Evolutionary conservation across 2,113 vertebrate species (phyloP).

Genomic region (Vombatus ursinus): DNA sequence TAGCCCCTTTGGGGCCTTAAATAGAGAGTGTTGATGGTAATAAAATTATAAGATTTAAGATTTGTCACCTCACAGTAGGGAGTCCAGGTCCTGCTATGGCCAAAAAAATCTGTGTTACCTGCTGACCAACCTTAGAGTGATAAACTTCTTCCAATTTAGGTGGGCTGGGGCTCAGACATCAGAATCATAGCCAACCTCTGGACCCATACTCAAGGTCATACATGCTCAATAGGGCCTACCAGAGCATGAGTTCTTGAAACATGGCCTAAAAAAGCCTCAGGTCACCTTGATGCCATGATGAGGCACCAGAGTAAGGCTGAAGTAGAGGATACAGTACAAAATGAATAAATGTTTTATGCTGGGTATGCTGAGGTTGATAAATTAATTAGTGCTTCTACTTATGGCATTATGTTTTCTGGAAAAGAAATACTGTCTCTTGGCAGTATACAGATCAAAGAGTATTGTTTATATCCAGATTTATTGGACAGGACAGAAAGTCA

Average conservation of each 20-base stretch:
- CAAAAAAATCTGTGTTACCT: not conserved
- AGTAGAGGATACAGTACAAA: not conserved
- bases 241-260: not conserved
- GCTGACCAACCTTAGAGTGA: not conserved
- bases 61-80: not conserved
- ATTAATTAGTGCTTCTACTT: not conserved
- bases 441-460: not conserved
- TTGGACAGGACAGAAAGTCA: not conserved
- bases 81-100: not conserved
- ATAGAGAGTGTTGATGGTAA: not conserved
- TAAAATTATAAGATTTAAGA: not conserved
- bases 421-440: not conserved
- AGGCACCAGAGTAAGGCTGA: not conserved
- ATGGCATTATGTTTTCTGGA: not conserved
- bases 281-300: not conserved
- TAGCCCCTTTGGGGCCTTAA: not conserved
- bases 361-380: not conserved
- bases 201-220: not conserved
- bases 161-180: not conserved
- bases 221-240: not conserved
- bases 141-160: not conserved
- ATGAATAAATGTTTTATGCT: not conserved
- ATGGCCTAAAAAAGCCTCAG: not conserved
- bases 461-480: constrained; percentile 1
- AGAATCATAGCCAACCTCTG: not conserved